phyloP scores from a whole-genome alignment of 1,140 invertebrate genomes.

The Drosophila virilis region DNA sequence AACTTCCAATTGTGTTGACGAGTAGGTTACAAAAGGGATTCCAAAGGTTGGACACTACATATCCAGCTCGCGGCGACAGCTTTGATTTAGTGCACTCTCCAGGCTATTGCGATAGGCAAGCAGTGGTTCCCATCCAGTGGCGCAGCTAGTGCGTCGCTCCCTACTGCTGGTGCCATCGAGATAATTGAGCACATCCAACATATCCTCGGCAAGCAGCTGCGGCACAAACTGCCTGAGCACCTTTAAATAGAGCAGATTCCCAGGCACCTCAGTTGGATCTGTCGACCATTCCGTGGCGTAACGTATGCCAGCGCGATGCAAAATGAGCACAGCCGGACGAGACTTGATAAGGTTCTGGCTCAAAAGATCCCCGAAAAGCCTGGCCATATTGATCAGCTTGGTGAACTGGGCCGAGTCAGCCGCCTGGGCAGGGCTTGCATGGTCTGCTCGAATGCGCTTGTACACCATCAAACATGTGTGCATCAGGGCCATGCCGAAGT shows the following conservation, averaged over 20 bases:
- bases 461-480: constrained; percentile 44
- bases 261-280: constrained; percentile 3
- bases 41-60: neutral
- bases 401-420: constrained; percentile 20
- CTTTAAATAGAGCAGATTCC: constrained; percentile 38
- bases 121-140: constrained; percentile 34
- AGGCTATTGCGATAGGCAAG: constrained; percentile 32
- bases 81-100: neutral
- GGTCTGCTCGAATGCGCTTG: neutral
- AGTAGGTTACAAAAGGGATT: too few relatives aligned
- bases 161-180: constrained; percentile 20
- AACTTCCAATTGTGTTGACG: too few relatives aligned
- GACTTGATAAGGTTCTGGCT: neutral
- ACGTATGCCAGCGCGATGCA: constrained; percentile 53
- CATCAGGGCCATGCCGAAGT: constrained; percentile 62
- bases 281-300: constrained; percentile 24
- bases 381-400: constrained; percentile 34
- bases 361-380: constrained; percentile 16
- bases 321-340: constrained; percentile 27
- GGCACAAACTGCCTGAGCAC: constrained; percentile 50
- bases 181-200: neutral
- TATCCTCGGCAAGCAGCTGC: constrained; percentile 50
- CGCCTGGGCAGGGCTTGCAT: neutral
- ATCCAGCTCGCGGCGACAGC: constrained; percentile 3
- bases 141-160: neutral